A percentile compares a stretch with the other conserved stretches of the same genome.
Evolutionary conservation across 2,113 vertebrate species (phyloP).

Genomic region (Lophochroa leadbeateri): DNA sequence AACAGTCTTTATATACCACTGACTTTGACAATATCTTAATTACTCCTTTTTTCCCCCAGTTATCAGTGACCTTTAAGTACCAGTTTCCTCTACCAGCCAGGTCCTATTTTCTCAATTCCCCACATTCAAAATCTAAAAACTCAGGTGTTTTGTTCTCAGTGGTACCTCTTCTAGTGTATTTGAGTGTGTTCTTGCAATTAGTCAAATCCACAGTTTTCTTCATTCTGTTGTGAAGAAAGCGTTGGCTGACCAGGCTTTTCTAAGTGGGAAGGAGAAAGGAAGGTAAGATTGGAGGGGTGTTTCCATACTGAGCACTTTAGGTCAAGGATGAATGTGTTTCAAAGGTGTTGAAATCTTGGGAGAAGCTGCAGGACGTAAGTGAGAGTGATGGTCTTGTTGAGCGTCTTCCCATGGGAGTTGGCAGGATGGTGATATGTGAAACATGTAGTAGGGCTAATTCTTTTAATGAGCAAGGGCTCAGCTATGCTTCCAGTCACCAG

Average conservation of each 20-base stretch:
- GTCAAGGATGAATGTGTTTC: not conserved
- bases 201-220: not conserved
- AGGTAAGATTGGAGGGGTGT: not conserved
- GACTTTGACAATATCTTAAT: not conserved
- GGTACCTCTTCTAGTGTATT: not conserved
- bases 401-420: not conserved
- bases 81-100: not conserved
- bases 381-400: slow-evolving; percentile 28
- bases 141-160: not conserved
- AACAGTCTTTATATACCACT: not conserved
- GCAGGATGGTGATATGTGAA: not conserved
- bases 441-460: not conserved
- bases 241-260: not conserved
- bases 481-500: not conserved
- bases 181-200: not conserved
- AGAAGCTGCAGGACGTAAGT: slow-evolving; percentile 14
- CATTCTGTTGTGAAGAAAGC: not conserved
- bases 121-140: not conserved
- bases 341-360: slow-evolving; percentile 34
- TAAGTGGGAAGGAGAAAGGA: not conserved
- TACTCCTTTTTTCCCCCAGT: not conserved
- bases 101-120: not conserved
- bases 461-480: not conserved
- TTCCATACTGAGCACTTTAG: not conserved
- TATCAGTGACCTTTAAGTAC: not conserved